phyloP scores from a whole-genome alignment of 2,797 vertebrate genomes.

The Protosalanx chinensis region DNA sequence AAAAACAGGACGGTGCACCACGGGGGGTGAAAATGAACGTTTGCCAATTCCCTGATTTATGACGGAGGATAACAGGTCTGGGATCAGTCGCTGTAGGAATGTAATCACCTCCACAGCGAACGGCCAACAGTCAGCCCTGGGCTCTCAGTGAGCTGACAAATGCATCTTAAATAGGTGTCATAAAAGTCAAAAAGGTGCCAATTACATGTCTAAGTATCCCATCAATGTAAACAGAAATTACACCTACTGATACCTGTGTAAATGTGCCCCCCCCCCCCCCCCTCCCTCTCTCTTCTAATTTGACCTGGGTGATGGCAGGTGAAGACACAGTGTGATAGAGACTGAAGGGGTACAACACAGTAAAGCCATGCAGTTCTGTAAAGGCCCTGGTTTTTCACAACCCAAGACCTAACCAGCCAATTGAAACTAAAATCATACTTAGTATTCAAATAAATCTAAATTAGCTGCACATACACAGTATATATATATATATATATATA shows the following conservation, averaged over 20 bases:
- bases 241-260: conserved; percentile 48
- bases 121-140: conserved; percentile 63
- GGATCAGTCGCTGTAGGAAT: conserved; percentile 74
- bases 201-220: conserved; percentile 80
- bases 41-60: conserved; percentile 79
- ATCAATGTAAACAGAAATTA: conserved; percentile 72
- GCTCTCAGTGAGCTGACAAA: conserved; percentile 79
- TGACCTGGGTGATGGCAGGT: conserved; percentile 28
- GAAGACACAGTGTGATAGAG: conserved; percentile 15
- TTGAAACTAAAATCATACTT: no score
- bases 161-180: conserved; percentile 80
- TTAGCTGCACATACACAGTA: conserved; percentile 4
- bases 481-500: conserved; percentile 24
- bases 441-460: not conserved
- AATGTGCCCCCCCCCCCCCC: conserved; percentile 7
- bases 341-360: conserved; percentile 47
- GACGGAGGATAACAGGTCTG: conserved; percentile 74
- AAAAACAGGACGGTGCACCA: conserved; percentile 53
- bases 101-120: conserved; percentile 70
- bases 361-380: conserved; percentile 44
- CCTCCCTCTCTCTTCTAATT: conserved; percentile 16
- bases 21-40: conserved; percentile 66
- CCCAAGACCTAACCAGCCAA: no score
- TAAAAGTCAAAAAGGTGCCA: conserved; percentile 85
- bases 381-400: not conserved